Evolutionary conservation across 2,888 invertebrate genomes (phyloP).

Genomic region (Eutolmus rufibarbis): DNA sequence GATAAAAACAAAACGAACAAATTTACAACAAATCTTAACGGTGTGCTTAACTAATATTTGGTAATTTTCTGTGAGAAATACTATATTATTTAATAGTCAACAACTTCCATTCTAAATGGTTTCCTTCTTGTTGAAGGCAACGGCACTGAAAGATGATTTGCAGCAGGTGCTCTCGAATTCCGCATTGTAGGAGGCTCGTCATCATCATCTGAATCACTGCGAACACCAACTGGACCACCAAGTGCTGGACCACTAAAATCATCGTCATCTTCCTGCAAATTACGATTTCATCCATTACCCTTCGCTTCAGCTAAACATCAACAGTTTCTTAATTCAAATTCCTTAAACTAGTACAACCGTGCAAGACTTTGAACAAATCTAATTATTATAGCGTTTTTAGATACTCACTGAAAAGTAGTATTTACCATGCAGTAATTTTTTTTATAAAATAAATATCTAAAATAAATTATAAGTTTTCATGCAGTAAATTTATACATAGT

Average conservation of each 20-base stretch:
- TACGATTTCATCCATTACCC: not conserved
- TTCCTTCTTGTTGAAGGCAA: slow-evolving; percentile 59
- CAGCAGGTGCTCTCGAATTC: slow-evolving; percentile 50
- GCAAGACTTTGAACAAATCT: not conserved
- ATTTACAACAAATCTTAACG: not conserved
- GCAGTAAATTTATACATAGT: not conserved
- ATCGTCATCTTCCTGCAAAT: slow-evolving; percentile 63
- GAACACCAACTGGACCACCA: slow-evolving; percentile 60
- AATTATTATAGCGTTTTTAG: not conserved
- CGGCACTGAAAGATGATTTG: slow-evolving; percentile 57
- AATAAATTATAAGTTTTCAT: not conserved
- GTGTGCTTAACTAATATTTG: slow-evolving; percentile 5
- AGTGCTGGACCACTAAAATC: slow-evolving; percentile 62
- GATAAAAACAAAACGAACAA: not conserved
- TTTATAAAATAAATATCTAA: not conserved
- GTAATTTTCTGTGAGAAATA: not conserved
- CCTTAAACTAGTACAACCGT: not conserved
- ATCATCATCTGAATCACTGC: slow-evolving; percentile 62
- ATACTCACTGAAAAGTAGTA: not conserved
- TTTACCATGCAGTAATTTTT: not conserved
- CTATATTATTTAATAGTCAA: slow-evolving; percentile 63
- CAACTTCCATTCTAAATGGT: slow-evolving; percentile 68
- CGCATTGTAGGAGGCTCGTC: slow-evolving; percentile 64
- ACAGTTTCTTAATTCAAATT: not conserved
- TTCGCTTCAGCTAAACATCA: not conserved